These are phyloP conservation scores for Dendrolimus pini DNA, from an alignment of 2,888 invertebrate species.

Conservation along the genomic window DNA sequence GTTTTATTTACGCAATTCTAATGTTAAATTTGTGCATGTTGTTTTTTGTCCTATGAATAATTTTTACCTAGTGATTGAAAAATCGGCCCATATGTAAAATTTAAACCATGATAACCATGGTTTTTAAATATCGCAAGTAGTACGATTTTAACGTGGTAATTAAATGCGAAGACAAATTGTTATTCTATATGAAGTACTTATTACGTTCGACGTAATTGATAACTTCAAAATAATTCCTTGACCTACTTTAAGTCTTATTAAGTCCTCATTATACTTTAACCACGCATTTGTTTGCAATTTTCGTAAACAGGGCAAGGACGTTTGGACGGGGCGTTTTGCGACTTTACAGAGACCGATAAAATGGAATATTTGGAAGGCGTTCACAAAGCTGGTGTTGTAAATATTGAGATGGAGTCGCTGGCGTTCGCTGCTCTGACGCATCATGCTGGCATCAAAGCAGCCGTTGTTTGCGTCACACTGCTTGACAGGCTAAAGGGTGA, in stretches of 20 bases:
- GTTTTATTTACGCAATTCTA: no score
- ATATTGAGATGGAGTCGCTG: conserved; percentile 98
- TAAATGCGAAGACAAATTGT: no score
- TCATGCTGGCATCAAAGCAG: conserved; percentile 94
- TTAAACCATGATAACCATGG: no score
- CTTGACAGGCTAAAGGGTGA: conserved; percentile 95
- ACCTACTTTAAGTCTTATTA: not conserved
- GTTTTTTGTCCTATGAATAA: no score
- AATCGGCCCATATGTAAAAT: no score
- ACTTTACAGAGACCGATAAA: conserved; percentile 93
- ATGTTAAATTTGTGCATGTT: no score
- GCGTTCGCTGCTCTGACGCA: conserved; percentile 96
- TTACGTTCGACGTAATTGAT: not conserved
- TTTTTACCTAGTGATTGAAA: no score
- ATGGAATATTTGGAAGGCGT: conserved; percentile 88
- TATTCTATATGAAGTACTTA: no score
- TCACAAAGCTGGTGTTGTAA: conserved; percentile 88
- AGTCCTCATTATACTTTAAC: no score
- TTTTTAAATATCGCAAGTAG: no score
- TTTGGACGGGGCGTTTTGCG: conserved; percentile 97
- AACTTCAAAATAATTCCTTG: not conserved
- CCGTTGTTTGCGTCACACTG: conserved; percentile 95
- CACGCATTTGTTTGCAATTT: not conserved
- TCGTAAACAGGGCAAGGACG: conserved; percentile 88
- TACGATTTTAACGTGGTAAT: no score